These are phyloP conservation scores for Ceyx melanurus DNA, from an alignment of 2,113 vertebrate genomes.

Conservation along the genomic window DNA sequence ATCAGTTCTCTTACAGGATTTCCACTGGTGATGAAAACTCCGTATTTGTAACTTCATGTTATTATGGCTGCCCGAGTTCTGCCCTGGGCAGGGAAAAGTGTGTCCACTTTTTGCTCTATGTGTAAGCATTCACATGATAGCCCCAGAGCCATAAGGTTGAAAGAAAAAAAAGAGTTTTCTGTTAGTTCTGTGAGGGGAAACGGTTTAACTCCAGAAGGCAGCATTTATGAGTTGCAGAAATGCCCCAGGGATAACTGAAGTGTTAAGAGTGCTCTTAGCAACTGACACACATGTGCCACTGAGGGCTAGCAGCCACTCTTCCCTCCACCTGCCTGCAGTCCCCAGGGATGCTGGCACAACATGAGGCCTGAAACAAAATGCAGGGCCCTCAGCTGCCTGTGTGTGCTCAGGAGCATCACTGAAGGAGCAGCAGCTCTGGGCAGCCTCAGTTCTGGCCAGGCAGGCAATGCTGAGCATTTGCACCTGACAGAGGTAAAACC, in stretches of 20 bases:
- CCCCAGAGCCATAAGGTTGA: neutral
- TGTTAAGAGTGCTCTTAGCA: rapidly evolving
- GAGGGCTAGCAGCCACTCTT: neutral
- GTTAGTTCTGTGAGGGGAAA: neutral
- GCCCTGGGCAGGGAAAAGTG: too few species aligned
- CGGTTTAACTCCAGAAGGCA: neutral
- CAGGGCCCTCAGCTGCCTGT: neutral
- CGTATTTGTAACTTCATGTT: too few species aligned
- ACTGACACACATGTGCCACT: rapidly evolving
- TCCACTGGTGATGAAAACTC: too few species aligned
- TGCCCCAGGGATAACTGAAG: neutral
- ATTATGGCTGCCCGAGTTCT: too few species aligned
- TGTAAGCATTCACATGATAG: neutral
- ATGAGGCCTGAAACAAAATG: neutral
- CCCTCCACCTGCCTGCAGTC: neutral
- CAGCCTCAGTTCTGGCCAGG: neutral
- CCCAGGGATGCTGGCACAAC: neutral
- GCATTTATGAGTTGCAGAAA: neutral
- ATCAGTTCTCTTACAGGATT: neutral
- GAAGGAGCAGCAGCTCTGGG: rapidly evolving
- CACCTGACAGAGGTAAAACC: neutral
- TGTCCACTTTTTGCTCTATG: neutral
- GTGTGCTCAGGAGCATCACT: neutral
- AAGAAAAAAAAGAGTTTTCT: neutral
- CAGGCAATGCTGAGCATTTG: neutral